Base-by-base conservation (phyloP, 1,140 invertebrate species). In the Bathynomus jamesi region DNA sequence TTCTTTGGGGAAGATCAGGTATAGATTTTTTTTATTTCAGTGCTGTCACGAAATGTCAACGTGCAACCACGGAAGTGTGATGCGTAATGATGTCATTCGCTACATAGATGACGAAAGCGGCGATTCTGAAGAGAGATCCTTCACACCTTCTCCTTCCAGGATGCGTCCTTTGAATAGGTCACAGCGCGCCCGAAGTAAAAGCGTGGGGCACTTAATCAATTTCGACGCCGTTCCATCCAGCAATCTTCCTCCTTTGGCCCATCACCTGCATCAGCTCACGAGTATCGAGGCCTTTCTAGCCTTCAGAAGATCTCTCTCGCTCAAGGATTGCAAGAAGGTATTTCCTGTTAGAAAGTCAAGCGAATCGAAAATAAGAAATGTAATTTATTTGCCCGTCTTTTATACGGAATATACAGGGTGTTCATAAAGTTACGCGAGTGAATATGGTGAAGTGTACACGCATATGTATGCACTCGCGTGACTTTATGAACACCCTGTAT, bases 191-290 rank as follows among this genome's bases (percentile, higher is more conserved):
- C 83, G 91, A 13, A 92, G 91, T 78, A 93, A 91, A 79, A 92
- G 90, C 79, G 91, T 93, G 1, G 91, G 91, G 0, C 93, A 92
- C 78, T 82, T 94, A 68, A 86, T 87, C 0, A 87, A 88, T 71
- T 84, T 89, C 72, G 85, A 89, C 3, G 88, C 89, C 13, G 88
- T 88, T 25, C 89, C 90, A 71, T 8, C 63, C 5, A 28, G 29
- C 63, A 24, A 53, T 53, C 13, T n/a, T 30, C 63, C 27, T 13
- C 72, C 62, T 24, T 40, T 67, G 8, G 60, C 68, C 8, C 71
- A 73, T 53, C 40, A 53, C 10, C 28, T 73, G 25, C 68, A 63
- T 29, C 72, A 74, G 29, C 28, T 74, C 17, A 27, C 64, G 4
- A 74, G 70, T 60, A 73, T 76, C 28, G 75, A 76, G 29, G 75